These are phyloP conservation scores for Habropoda laboriosa DNA, from an alignment of 1,140 invertebrate species.

Conservation along the genomic window DNA sequence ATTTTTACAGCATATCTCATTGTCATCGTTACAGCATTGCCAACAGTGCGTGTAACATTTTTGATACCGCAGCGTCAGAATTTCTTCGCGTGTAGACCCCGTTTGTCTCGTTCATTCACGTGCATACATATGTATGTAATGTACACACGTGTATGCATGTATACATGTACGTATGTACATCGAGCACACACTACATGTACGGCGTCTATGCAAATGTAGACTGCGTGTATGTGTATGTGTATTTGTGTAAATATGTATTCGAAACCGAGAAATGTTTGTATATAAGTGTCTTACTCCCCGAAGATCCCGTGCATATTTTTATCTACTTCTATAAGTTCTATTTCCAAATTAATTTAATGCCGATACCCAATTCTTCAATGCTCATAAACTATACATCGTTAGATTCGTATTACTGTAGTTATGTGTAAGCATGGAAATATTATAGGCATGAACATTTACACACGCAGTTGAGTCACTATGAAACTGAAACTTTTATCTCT, in stretches of 20 bases:
- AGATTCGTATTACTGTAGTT: not conserved
- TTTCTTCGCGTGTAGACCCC: conserved; percentile 56
- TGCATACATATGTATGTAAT: not conserved
- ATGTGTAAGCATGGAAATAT: not conserved
- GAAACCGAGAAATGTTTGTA: conserved; percentile 8
- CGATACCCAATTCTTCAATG: conserved; percentile 17
- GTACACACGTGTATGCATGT: conserved; percentile 9
- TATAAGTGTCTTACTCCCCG: conserved; percentile 3
- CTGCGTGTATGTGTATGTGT: not conserved
- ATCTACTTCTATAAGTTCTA: not conserved
- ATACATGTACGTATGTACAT: conserved; percentile 5
- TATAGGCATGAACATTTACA: not conserved
- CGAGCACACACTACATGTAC: conserved; percentile 1
- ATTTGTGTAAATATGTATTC: conserved; percentile 6
- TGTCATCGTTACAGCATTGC: conserved; percentile 57
- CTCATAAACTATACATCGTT: not conserved
- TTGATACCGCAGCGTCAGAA: conserved; percentile 40
- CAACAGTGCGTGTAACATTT: conserved; percentile 40
- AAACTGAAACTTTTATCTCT: not conserved
- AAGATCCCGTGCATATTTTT: conserved; percentile 21
- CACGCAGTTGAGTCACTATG: not conserved
- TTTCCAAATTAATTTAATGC: not conserved
- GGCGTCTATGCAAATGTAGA: not conserved
- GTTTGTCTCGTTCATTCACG: conserved; percentile 45
- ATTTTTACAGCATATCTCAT: conserved; percentile 48